Conservation (phyloP, 2,888 invertebrate species). For the Cosmia pyralina region DNA sequence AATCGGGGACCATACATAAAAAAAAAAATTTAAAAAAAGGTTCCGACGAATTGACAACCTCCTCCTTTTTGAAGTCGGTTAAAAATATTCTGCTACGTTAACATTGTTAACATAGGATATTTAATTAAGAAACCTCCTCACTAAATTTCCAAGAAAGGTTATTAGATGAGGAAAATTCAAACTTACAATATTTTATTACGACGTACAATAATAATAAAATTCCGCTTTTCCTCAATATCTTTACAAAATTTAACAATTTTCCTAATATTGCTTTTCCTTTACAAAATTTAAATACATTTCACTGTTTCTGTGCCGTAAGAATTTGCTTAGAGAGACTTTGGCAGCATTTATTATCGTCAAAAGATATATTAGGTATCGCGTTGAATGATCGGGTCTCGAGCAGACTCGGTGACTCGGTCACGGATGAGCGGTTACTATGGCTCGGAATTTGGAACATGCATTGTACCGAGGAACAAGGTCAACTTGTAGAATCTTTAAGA, state of each 20-base stretch:
- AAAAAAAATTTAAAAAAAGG: too few relatives aligned
- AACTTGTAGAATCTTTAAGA: slow-evolving; percentile 13
- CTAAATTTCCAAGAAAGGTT: slow-evolving; percentile 18
- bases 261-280: slow-evolving; percentile 31
- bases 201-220: slow-evolving; percentile 29
- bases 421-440: slow-evolving; percentile 40
- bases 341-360: slow-evolving; percentile 20
- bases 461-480: slow-evolving; percentile 43
- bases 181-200: slow-evolving; percentile 20
- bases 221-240: slow-evolving; percentile 22
- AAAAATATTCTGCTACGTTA: slow-evolving; percentile 12
- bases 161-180: slow-evolving; percentile 30
- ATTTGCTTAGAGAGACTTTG: slow-evolving; percentile 20
- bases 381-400: slow-evolving; percentile 55
- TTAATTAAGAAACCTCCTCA: slow-evolving; percentile 3
- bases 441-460: slow-evolving; percentile 60
- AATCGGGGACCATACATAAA: too few relatives aligned
- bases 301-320: slow-evolving; percentile 3
- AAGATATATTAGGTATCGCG: slow-evolving; percentile 46
- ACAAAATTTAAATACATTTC: slow-evolving; percentile 24
- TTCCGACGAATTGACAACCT: too few relatives aligned
- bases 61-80: too few relatives aligned
- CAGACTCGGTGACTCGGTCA: slow-evolving; percentile 54
- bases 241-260: slow-evolving; percentile 6
- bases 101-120: slow-evolving; percentile 14